These are phyloP conservation scores for Hydrolagus colliei DNA, from an alignment of 2,797 vertebrate species.

Conservation along the genomic window DNA sequence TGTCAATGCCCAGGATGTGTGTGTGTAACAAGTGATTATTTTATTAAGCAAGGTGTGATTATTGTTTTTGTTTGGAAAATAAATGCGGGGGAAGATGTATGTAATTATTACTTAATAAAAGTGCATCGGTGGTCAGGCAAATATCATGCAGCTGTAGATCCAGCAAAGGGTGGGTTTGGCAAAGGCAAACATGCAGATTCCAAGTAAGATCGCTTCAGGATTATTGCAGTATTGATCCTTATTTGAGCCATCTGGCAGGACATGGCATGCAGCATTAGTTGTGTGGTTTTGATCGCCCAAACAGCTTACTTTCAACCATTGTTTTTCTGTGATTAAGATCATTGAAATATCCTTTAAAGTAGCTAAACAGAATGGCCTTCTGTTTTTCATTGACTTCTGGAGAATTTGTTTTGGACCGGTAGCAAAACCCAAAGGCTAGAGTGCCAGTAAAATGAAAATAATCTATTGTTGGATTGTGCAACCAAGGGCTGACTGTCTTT, in stretches of 20 bases:
- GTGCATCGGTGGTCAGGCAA: no score
- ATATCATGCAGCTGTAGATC: no score
- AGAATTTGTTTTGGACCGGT: background rate
- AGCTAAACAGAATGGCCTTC: background rate
- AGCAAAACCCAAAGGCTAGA: background rate
- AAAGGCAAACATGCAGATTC: no score
- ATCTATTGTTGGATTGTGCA: background rate
- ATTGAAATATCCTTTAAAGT: background rate
- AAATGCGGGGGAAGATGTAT: no score
- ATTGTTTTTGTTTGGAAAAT: no score
- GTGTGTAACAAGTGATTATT: no score
- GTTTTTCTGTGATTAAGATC: background rate
- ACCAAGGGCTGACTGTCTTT: background rate
- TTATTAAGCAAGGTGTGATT: no score
- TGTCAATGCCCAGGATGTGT: no score
- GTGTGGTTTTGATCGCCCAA: background rate
- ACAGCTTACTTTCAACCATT: background rate
- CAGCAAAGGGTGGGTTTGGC: no score
- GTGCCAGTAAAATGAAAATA: slow-evolving; percentile 14
- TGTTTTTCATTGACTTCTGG: background rate
- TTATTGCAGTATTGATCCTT: background rate
- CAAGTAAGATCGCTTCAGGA: no score
- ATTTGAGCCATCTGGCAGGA: background rate
- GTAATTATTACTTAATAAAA: no score
- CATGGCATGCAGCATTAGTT: no score